These are phyloP conservation scores for Euglossa dilemma DNA, from an alignment of 1,140 invertebrate genomes.

Conservation along the genomic window DNA sequence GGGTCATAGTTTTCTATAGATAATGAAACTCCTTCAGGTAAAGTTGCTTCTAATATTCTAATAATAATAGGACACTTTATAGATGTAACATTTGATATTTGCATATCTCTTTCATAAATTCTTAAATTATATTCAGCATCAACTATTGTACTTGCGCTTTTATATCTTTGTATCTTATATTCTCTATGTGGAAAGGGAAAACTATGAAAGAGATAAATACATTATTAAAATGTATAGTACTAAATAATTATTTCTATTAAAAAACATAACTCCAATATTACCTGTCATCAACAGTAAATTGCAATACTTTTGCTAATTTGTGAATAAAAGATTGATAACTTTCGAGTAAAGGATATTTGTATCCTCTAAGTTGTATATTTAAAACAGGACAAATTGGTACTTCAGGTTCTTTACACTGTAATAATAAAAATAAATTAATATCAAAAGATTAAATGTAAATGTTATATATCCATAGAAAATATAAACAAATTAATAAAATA, in stretches of 20 bases:
- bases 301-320: conserved; percentile 87
- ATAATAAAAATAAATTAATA: conserved; percentile 49
- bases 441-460: background rate
- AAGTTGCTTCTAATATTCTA: conserved; percentile 86
- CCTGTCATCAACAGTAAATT: conserved; percentile 90
- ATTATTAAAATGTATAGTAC: conserved; percentile 27
- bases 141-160: conserved; percentile 86
- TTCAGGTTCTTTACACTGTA: conserved; percentile 85
- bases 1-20: conserved; percentile 84
- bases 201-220: conserved; percentile 79
- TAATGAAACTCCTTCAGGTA: conserved; percentile 90
- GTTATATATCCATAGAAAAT: background rate
- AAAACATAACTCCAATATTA: conserved; percentile 74
- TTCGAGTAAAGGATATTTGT: conserved; percentile 92
- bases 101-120: conserved; percentile 90
- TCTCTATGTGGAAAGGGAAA: conserved; percentile 89
- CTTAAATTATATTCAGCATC: conserved; percentile 88
- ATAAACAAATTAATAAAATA: conserved; percentile 39
- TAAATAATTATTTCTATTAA: conserved; percentile 21
- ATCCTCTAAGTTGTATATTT: conserved; percentile 91
- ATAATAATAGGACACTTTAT: conserved; percentile 85
- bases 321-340: conserved; percentile 90
- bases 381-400: conserved; percentile 88
- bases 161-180: conserved; percentile 86
- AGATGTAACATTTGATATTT: conserved; percentile 85